These are phyloP conservation scores for Laupala kohalensis DNA, from an alignment of 1,140 invertebrate species.

Conservation along the genomic window DNA sequence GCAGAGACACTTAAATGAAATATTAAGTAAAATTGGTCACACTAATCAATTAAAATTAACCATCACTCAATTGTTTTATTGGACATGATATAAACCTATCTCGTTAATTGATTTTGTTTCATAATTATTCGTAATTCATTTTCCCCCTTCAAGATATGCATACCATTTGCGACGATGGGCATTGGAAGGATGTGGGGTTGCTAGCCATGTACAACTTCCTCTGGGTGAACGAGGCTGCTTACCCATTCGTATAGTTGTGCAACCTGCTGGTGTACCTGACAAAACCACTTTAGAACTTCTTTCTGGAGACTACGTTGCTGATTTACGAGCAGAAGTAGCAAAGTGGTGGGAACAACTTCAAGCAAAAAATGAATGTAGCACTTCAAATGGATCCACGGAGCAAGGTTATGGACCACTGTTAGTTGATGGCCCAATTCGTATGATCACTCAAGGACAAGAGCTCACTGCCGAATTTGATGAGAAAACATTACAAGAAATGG, in stretches of 20 bases:
- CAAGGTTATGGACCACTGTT: conserved; percentile 40
- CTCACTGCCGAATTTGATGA: conserved; percentile 87
- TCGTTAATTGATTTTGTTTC: too few relatives aligned
- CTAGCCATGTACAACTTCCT: conserved; percentile 49
- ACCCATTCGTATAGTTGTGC: conserved; percentile 60
- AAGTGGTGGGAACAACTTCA: conserved; percentile 71
- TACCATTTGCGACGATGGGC: conserved; percentile 76
- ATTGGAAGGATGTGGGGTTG: conserved; percentile 62
- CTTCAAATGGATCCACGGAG: conserved; percentile 19
- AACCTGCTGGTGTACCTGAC: conserved; percentile 71
- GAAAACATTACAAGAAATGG: conserved; percentile 74
- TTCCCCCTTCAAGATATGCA: conserved; percentile 68
- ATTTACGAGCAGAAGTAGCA: conserved; percentile 83
- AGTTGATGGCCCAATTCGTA: conserved; percentile 71
- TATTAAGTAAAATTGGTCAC: too few relatives aligned
- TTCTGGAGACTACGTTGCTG: conserved; percentile 72
- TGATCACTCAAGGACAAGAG: conserved; percentile 89
- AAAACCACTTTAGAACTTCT: conserved; percentile 62
- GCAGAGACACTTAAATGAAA: too few relatives aligned
- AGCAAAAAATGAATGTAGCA: conserved; percentile 20
- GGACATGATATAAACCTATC: too few relatives aligned
- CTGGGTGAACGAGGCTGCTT: conserved; percentile 36
- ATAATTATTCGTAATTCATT: too few relatives aligned
- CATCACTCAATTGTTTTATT: too few relatives aligned
- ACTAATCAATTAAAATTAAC: too few relatives aligned